Evolutionary conservation across 2,113 vertebrate genomes (phyloP), one percentile per base, ranked within the genome.

Genomic region (Ceyx margarethae): DNA sequence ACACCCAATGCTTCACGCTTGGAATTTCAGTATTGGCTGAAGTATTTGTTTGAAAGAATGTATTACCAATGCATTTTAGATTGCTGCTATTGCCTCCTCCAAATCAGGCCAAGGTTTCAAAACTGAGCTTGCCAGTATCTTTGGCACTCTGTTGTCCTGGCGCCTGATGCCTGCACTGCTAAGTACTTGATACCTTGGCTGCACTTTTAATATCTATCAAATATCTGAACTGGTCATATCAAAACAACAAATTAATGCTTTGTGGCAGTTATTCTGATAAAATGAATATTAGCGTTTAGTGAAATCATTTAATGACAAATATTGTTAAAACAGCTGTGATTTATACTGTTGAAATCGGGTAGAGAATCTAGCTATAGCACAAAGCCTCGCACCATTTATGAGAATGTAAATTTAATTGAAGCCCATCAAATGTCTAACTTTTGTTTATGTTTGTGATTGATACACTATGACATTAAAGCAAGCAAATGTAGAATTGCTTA

Each of bases 121-220:
- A 89, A 71, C 16, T 45, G 43, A 92, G 33, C 67, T 85, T 89
- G 84, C 91, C 89, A 85, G 20, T 58, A 7, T 62, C 58, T 89
- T 94, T 96, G 91, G 81, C 95, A 57, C 26, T 69, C 20, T 56
- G 0, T 82, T 92, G 20, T 66, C 29, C 56, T 96, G 89, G 84
- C 84, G 82, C 11, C 56, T 85, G 50, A 80, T 82, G 51, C 60
- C 67, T 87, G 0, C 67, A 25, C 61, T 76, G 42, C 81, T 89
- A 96, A 95, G 60, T 85, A 79, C 89, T 91, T 93, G 46, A 53
- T 85, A 87, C 58, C 33, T 94, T 96, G 91, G 89, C 95, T 91
- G 45, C 46, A 66, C 37, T 85, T 85, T 61, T 73, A 60, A 11
- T 76, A 85, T 76, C 74, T 82, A 82, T 93, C 77, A 92, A 69